Evolutionary conservation across 2,888 invertebrate genomes (phyloP).

Genomic region (Cephus rjabovi): DNA sequence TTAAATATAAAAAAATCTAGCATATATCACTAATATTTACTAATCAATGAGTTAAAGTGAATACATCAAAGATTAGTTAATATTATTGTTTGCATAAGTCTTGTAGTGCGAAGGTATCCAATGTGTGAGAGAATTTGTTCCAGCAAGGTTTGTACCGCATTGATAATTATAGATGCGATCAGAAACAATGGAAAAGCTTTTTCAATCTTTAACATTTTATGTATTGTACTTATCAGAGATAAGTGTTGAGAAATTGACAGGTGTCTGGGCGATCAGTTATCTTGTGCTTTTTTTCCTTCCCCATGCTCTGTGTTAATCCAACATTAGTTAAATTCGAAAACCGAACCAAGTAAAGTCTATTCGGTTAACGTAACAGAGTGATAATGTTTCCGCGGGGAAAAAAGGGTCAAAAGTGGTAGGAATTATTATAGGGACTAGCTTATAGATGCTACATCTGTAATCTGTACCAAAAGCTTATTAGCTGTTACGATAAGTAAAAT

Average conservation of each 20-base stretch:
- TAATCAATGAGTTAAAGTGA: too few relatives aligned
- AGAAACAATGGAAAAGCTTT: conserved; percentile 5
- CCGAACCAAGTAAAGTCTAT: conserved; percentile 39
- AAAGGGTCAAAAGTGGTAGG: not conserved
- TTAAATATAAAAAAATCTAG: too few relatives aligned
- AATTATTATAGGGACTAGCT: not conserved
- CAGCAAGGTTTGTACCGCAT: not conserved
- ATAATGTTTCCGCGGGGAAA: not conserved
- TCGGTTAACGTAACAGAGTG: conserved; percentile 34
- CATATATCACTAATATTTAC: too few relatives aligned
- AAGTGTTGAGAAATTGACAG: not conserved
- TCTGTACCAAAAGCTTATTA: not conserved
- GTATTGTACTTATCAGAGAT: not conserved
- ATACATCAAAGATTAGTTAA: too few relatives aligned
- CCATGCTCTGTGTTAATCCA: not conserved
- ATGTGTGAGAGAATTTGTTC: not conserved
- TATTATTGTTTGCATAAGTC: too few relatives aligned
- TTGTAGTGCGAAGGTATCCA: not conserved
- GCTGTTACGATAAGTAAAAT: not conserved
- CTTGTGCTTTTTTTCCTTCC: not conserved
- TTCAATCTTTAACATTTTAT: not conserved
- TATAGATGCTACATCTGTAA: not conserved
- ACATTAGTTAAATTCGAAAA: conserved; percentile 24
- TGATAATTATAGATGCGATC: not conserved
- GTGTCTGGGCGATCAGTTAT: conserved; percentile 7